A percentile compares a stretch with the other conserved stretches of the same genome.
These are phyloP conservation scores for Congeria kusceri DNA, from an alignment of 2,888 invertebrate genomes.

Conservation along the genomic window DNA sequence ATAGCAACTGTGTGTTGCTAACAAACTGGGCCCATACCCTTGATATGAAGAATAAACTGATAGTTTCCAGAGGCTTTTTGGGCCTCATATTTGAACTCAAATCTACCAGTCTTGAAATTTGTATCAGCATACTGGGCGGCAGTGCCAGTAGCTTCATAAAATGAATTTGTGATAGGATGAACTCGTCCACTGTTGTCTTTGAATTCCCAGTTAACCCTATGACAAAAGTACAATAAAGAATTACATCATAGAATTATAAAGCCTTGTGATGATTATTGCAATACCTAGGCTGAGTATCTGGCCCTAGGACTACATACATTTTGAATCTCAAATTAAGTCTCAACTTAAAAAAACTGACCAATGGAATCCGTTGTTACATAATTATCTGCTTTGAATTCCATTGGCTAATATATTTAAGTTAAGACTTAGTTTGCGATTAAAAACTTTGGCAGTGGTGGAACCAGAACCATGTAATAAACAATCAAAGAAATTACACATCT, in stretches of 20 bases:
- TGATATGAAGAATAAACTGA: not conserved
- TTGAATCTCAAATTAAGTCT: too few relatives aligned
- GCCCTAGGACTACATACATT: too few relatives aligned
- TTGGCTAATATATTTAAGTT: too few relatives aligned
- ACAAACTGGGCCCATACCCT: slow-evolving; percentile 20
- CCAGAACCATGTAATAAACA: too few relatives aligned
- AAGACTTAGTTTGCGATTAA: too few relatives aligned
- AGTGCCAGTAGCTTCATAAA: slow-evolving; percentile 3
- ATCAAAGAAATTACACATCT: too few relatives aligned
- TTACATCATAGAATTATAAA: not conserved
- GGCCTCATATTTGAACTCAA: not conserved
- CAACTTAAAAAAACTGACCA: too few relatives aligned
- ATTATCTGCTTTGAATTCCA: too few relatives aligned
- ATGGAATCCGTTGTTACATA: too few relatives aligned
- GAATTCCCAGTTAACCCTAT: slow-evolving; percentile 32
- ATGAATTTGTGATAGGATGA: slow-evolving; percentile 2
- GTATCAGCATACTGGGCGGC: slow-evolving; percentile 4
- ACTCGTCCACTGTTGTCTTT: not conserved
- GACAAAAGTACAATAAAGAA: not conserved
- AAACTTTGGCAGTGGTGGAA: too few relatives aligned
- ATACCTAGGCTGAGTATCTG: too few relatives aligned
- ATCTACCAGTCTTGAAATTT: slow-evolving; percentile 17
- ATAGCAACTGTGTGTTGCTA: not conserved
- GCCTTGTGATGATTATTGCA: too few relatives aligned
- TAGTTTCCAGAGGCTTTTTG: not conserved